These are phyloP conservation scores for Anas bahamensis DNA, from an alignment of 2,797 vertebrate genomes.

Conservation along the genomic window DNA sequence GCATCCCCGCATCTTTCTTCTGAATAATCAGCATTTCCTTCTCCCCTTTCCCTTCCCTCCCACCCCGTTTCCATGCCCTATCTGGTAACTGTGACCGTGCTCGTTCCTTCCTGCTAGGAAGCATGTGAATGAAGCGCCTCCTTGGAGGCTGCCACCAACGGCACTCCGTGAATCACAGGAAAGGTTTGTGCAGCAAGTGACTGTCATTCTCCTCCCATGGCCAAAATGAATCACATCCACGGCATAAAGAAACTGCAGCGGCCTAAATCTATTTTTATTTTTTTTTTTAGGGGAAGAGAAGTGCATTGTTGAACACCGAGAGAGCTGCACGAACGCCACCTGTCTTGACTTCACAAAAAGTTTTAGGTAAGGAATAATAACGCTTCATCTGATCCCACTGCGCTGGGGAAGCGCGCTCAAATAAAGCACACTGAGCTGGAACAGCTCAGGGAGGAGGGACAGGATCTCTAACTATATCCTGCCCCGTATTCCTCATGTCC, in stretches of 20 bases:
- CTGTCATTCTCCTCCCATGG: constrained; percentile 56
- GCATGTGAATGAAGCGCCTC: constrained; percentile 39
- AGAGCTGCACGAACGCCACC: background rate
- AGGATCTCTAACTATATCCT: constrained; percentile 12
- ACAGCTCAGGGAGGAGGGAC: background rate
- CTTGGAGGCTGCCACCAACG: constrained; percentile 58
- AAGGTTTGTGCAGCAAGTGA: constrained; percentile 63
- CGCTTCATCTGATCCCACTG: background rate
- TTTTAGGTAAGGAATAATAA: background rate
- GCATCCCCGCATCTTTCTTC: constrained; percentile 14
- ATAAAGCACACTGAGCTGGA: background rate
- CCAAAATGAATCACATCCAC: constrained; percentile 58
- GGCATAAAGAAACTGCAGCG: constrained; percentile 31
- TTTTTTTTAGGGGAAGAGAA: background rate
- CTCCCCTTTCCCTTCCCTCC: constrained; percentile 1
- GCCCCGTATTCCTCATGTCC: background rate
- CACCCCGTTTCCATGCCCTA: constrained; percentile 29
- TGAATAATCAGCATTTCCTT: constrained; percentile 40
- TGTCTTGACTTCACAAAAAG: background rate
- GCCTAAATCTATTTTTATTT: background rate
- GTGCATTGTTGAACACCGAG: background rate
- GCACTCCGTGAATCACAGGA: constrained; percentile 68
- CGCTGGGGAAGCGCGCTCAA: background rate
- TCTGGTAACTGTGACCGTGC: constrained; percentile 14
- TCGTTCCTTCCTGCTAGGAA: constrained; percentile 56